These are phyloP conservation scores for Oceanodroma leucorhoa DNA, from an alignment of 2,797 vertebrate genomes.

Conservation along the genomic window DNA sequence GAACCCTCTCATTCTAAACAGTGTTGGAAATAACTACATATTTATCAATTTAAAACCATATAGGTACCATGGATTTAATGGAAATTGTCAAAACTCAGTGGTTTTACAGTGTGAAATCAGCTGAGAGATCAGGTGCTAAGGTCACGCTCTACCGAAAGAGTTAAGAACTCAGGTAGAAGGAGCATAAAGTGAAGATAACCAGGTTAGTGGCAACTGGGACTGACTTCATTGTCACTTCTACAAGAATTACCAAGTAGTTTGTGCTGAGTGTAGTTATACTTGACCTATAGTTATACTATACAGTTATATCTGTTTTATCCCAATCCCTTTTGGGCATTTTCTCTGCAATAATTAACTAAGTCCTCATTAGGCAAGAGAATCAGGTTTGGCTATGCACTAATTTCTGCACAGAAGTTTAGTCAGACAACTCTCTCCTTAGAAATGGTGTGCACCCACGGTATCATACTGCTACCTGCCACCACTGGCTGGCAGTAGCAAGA, in stretches of 20 bases:
- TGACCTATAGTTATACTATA: not conserved
- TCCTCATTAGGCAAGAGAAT: not conserved
- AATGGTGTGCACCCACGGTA: fast-evolving
- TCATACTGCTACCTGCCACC: not conserved
- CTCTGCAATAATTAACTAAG: not conserved
- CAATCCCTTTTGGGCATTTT: not conserved
- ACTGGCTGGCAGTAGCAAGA: not conserved
- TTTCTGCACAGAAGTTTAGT: not conserved
- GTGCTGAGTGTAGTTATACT: not conserved
- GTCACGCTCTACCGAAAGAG: not conserved
- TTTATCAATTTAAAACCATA: not conserved
- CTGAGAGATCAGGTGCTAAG: not conserved
- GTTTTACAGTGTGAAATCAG: not conserved
- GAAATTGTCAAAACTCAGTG: not conserved
- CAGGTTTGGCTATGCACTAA: not conserved
- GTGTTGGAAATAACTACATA: not conserved
- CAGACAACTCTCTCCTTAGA: not conserved
- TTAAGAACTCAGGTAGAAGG: not conserved
- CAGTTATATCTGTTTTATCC: not conserved
- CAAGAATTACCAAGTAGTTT: not conserved
- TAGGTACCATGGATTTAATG: not conserved
- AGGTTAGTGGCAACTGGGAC: not conserved
- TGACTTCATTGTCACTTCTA: fast-evolving
- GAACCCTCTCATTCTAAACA: not conserved
- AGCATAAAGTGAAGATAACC: not conserved